Conservation (phyloP, 1,140 invertebrate genomes). For the Plodia interpunctella region DNA sequence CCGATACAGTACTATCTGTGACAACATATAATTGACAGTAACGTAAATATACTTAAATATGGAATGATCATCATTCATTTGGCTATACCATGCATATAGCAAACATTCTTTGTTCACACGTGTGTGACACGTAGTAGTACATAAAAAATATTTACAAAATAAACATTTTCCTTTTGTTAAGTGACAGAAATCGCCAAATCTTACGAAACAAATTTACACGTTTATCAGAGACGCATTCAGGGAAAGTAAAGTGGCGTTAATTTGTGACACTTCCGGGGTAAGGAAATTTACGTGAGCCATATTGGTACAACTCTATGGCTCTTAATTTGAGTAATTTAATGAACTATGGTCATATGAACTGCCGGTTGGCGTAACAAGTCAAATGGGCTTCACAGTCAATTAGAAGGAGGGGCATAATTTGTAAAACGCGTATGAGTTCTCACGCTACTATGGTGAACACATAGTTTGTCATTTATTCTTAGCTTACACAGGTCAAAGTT, state of each 20-base stretch:
- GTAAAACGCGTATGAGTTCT: conserved; percentile 30
- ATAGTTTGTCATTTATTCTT: not conserved
- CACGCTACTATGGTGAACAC: conserved; percentile 27
- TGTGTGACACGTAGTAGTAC: too few relatives aligned
- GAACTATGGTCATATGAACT: not conserved
- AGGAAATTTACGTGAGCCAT: not conserved
- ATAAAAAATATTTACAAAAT: not conserved
- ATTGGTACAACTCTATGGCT: not conserved
- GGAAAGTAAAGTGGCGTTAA: not conserved
- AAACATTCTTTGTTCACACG: too few relatives aligned
- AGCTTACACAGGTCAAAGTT: too few relatives aligned
- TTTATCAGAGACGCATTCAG: not conserved
- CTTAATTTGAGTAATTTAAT: not conserved
- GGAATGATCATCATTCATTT: too few relatives aligned
- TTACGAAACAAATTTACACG: not conserved
- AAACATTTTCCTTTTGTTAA: not conserved
- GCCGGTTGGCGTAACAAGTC: conserved; percentile 1
- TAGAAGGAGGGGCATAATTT: conserved; percentile 44
- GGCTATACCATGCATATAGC: too few relatives aligned
- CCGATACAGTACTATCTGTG: too few relatives aligned
- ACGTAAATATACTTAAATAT: too few relatives aligned
- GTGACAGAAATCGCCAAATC: not conserved
- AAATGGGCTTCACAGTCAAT: conserved; percentile 52
- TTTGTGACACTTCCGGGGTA: not conserved
- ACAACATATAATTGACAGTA: too few relatives aligned